Conservation (phyloP, 30 jellyfish, hydroid and myxozoan species). For the Cassiopea xamachana region DNA sequence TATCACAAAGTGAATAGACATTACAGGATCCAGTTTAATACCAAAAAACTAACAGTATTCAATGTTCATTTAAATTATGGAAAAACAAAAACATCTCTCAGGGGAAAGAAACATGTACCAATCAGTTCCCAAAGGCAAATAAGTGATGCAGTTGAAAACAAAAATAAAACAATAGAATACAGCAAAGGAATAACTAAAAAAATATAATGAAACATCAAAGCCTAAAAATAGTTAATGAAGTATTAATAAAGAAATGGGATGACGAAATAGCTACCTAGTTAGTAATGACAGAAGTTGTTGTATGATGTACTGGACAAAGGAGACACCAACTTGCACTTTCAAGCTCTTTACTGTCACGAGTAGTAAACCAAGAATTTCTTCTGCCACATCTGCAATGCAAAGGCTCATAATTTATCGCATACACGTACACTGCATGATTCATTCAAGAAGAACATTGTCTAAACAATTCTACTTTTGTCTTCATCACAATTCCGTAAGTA, state of each 20-base stretch:
- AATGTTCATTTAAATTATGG: too few species aligned
- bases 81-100: too few species aligned
- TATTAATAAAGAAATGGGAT: too few species aligned
- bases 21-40: too few species aligned
- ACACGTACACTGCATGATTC: background rate
- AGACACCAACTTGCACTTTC: slow-evolving; percentile 91
- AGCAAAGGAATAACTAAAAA: background rate
- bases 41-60: too few species aligned
- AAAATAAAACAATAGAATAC: slow-evolving; percentile 1
- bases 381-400: slow-evolving; percentile 90
- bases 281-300: slow-evolving; percentile 73
- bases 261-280: slow-evolving; percentile 63
- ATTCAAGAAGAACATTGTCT: background rate
- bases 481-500: too few species aligned
- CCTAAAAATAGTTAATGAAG: too few species aligned
- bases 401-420: background rate
- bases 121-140: background rate
- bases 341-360: slow-evolving; percentile 74
- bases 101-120: too few species aligned
- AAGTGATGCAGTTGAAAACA: background rate
- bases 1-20: too few species aligned
- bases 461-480: background rate
- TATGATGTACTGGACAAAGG: slow-evolving; percentile 81
- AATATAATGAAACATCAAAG: too few species aligned
- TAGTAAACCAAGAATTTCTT: slow-evolving; percentile 75